Conservation (phyloP, 2,113 vertebrate genomes). For the Romanogobio albipinnatus region DNA sequence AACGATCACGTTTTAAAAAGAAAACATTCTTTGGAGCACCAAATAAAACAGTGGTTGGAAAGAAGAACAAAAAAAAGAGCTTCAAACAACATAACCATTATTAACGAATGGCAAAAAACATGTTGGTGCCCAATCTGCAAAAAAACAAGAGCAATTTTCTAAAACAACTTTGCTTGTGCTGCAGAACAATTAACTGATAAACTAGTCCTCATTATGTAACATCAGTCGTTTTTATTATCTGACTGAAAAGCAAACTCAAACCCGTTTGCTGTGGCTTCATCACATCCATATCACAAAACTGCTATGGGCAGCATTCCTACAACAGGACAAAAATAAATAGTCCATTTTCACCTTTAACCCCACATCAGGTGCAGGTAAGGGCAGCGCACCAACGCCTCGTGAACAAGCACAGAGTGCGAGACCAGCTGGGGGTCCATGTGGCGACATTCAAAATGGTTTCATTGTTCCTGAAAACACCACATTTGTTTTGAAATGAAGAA, state of each 20-base stretch:
- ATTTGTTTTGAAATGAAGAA: constrained; percentile 70
- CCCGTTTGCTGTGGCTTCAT: constrained; percentile 5
- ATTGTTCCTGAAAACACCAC: constrained; percentile 78
- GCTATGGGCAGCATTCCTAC: constrained; percentile 6
- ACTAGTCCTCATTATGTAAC: constrained; percentile 25
- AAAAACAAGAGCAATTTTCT: not conserved
- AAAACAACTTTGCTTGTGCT: not conserved
- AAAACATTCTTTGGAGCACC: constrained; percentile 42
- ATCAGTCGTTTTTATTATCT: not conserved
- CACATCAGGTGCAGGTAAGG: constrained; percentile 18
- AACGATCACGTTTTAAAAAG: constrained; percentile 47
- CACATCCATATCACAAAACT: not conserved
- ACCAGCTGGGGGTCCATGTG: constrained; percentile 22
- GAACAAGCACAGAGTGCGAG: constrained; percentile 8
- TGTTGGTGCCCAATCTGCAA: not conserved
- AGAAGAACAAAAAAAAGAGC: constrained; percentile 20
- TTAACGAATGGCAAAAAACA: constrained; percentile 18
- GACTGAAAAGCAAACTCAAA: not conserved
- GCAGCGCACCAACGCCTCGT: constrained; percentile 17
- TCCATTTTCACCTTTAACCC: constrained; percentile 25
- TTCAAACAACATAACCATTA: constrained; percentile 34
- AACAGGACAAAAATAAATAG: constrained; percentile 34
- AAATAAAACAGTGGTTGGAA: constrained; percentile 53
- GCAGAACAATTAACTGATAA: constrained; percentile 18
- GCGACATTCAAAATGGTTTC: constrained; percentile 75